phyloP scores from a whole-genome alignment of 92 coral and sea anemone species.

The Actinostola sp. region DNA sequence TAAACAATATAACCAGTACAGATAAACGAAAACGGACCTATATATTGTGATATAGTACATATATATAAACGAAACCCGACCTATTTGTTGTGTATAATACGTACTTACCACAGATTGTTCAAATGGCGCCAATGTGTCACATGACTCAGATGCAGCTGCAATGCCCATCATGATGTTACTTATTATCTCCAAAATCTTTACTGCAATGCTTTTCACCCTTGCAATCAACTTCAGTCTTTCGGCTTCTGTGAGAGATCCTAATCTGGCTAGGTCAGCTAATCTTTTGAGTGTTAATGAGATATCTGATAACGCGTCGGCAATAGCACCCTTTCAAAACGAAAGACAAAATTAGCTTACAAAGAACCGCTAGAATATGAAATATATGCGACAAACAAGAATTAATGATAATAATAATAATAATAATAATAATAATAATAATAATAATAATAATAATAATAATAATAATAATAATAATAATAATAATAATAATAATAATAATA shows the following conservation, averaged over 20 bases:
- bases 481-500: too few species aligned
- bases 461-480: too few species aligned
- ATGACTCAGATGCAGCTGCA: constrained; percentile 2
- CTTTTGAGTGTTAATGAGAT: not conserved
- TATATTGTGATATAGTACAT: too few species aligned
- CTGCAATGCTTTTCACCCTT: constrained; percentile 7
- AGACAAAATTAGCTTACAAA: not conserved
- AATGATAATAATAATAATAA: too few species aligned
- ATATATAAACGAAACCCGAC: too few species aligned
- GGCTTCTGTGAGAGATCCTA: constrained; percentile 11
- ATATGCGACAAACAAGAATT: too few species aligned
- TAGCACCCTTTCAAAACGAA: not conserved
- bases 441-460: too few species aligned
- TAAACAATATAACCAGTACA: too few species aligned
- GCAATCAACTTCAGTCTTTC: constrained; percentile 15
- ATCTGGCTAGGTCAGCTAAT: not conserved
- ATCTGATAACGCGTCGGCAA: constrained; percentile 1
- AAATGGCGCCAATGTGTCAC: not conserved
- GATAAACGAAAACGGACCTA: too few species aligned
- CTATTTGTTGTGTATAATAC: too few species aligned
- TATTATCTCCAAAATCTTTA: constrained; percentile 12
- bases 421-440: too few species aligned
- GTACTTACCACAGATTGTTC: constrained; percentile 23
- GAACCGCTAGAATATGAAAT: not conserved
- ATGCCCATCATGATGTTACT: constrained; percentile 29